Base-by-base conservation (phyloP, 2,888 invertebrate genomes). In the Odontothrips loti region DNA sequence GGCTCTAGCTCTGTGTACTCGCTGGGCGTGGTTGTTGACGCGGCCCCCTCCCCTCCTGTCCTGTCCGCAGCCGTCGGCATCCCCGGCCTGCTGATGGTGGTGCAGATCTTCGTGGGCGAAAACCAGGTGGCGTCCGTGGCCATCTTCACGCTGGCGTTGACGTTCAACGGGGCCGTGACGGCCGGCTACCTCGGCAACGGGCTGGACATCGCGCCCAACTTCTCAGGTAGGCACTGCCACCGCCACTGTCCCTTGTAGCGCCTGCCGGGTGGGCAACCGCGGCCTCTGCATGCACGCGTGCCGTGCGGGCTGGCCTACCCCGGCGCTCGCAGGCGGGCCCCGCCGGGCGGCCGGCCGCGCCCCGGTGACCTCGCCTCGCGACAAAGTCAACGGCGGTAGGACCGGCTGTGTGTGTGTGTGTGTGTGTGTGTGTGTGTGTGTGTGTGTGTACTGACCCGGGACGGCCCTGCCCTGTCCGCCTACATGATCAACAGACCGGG, bases 131-230 rank as follows among this genome's bases (percentile, higher is more conserved):
- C 92, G 87, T 94, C 95, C 0, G 93, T 96, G 63, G 89, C 91
- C 0, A 93, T 95, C 84, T 95, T 96, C 87, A 95, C 95, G 0
- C 86, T 91, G 68, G 94, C 95, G 0, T 88, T 96, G 43, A 95
- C 95, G 83, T 91, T 95, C 85, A 95, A 95, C 87, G 96, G 96
- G 29, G 95, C 93, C 0, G 95, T 95, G 23, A 95, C 95, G 0
- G 95, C 94, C 15, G 96, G 96, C 0, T 96, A 95, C 87, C 90
- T 95, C 47, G 93, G 95, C 83, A 96, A 96, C 86, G 95, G 94
- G 17, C 88, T 96, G 43, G 96, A 96, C 85, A 95, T 96, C 84
- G 95, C 96, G 3, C 96, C 96, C 0, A 95, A 95, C 87, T 96
- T 95, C 86, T 94, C 95, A 81, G 88, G 87, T 84, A 85, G 82